Conservation (phyloP, 1,140 invertebrate species). For the Grapholita molesta region DNA sequence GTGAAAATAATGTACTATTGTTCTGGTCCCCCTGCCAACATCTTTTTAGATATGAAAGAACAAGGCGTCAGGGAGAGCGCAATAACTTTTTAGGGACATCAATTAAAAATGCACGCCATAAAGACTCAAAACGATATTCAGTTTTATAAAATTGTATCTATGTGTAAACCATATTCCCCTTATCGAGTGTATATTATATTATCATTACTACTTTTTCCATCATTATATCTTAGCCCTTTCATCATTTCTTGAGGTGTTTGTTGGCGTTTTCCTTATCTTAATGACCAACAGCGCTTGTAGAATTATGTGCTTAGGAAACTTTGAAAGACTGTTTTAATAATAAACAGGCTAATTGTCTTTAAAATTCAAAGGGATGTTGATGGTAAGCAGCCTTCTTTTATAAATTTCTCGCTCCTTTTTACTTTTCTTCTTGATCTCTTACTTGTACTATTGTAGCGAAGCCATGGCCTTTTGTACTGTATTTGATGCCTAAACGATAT, state of each 20-base stretch:
- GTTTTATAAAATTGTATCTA: too few relatives aligned
- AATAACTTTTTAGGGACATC: too few relatives aligned
- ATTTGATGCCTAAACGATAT: not conserved
- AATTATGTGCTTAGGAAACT: not conserved
- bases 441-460: not conserved
- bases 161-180: not conserved
- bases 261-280: slow-evolving; percentile 2
- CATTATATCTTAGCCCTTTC: not conserved
- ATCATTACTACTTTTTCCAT: not conserved
- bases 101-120: too few relatives aligned
- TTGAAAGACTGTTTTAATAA: slow-evolving; percentile 2
- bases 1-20: too few relatives aligned
- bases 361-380: not conserved
- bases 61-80: too few relatives aligned
- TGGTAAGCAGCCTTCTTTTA: not conserved
- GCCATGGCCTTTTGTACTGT: not conserved
- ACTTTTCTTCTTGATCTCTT: not conserved
- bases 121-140: too few relatives aligned
- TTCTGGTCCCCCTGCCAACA: too few relatives aligned
- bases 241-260: not conserved
- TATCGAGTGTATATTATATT: not conserved
- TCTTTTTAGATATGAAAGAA: too few relatives aligned
- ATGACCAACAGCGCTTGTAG: not conserved
- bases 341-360: slow-evolving; percentile 8
- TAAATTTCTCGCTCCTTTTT: not conserved